A percentile compares a stretch with the other conserved stretches of the same genome.
These are phyloP conservation scores for Remorina albescens DNA, from an alignment of 2,797 vertebrate species.

Conservation along the genomic window DNA sequence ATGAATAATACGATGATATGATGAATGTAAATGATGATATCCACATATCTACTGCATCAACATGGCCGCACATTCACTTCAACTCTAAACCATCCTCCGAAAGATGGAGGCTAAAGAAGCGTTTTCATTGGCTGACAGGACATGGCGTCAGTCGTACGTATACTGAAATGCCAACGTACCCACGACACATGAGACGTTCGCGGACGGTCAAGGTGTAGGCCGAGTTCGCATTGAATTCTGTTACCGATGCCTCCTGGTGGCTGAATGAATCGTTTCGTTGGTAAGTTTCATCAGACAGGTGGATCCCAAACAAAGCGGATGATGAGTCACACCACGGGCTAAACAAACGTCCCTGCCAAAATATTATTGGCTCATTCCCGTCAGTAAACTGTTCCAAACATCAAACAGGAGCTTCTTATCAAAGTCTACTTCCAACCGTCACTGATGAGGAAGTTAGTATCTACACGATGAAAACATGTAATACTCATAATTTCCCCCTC, in stretches of 20 bases:
- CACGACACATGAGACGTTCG: slow-evolving; percentile 42
- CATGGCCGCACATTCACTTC: not conserved
- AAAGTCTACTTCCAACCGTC: too few relatives aligned
- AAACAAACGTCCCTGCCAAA: too few relatives aligned
- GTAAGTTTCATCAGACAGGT: not conserved
- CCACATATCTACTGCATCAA: fast-evolving
- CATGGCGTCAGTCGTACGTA: not conserved
- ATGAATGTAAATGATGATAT: too few relatives aligned
- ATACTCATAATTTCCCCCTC: too few relatives aligned
- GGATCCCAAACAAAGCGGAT: too few relatives aligned
- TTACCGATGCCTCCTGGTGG: not conserved
- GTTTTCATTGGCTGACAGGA: slow-evolving; percentile 49
- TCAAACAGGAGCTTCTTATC: too few relatives aligned
- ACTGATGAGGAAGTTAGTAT: too few relatives aligned
- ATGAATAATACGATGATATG: too few relatives aligned
- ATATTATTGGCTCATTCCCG: too few relatives aligned
- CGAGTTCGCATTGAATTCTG: not conserved
- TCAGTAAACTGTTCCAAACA: too few relatives aligned
- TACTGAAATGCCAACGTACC: not conserved
- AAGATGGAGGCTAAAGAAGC: not conserved
- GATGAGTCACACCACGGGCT: too few relatives aligned
- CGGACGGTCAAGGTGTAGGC: not conserved
- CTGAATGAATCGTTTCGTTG: not conserved
- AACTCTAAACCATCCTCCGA: not conserved
- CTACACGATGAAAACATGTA: too few relatives aligned